Base-by-base conservation (phyloP, 2,888 invertebrate genomes). In the Lasioglossum lativentre region DNA sequence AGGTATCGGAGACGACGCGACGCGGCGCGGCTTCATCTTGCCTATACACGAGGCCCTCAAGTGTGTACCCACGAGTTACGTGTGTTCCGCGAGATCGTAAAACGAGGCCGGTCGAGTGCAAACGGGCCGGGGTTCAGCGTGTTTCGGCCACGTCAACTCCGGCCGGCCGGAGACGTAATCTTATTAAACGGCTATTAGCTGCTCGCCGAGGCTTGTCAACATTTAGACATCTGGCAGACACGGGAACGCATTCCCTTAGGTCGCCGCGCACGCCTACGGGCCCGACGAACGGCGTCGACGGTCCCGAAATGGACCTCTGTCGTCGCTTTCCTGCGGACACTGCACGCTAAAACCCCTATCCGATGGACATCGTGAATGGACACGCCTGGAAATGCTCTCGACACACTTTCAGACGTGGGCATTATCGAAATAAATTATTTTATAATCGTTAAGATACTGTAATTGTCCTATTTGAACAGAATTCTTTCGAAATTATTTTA, bases 151-250 rank as follows among this genome's bases (percentile, higher is more conserved):
- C 93, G 94, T 94, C 94, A 94, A 92, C 93, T 92, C 92, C 90
- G 92, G 93, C 92, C 92, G 90, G 89, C 91, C 89, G 91, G 91
- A 93, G 94, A 94, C 94, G 93, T 94, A 94, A 94, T 94, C 94
- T 94, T 94, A 94, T 94, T 94, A 94, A 94, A 94, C 94, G 94
- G 94, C 93, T 94, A 94, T 94, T 94, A 94, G 94, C 93, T 93
- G 93, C 93, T 93, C 94, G 94, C 91, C 92, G 91, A 91, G 93
- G 92, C 94, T 94, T 94, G 94, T 94, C 94, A 94, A 94, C 94
- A 94, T 94, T 94, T 94, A 94, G 94, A 94, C 94, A 94, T 94
- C 94, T 93, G 93, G 92, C 94, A 94, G 94, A 94, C 94, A 93
- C 92, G 93, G 77, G 92, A 93, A 94, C 93, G 92, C 93, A 93